Conservation (phyloP, 1,140 invertebrate species). For the Episyrphus balteatus region DNA sequence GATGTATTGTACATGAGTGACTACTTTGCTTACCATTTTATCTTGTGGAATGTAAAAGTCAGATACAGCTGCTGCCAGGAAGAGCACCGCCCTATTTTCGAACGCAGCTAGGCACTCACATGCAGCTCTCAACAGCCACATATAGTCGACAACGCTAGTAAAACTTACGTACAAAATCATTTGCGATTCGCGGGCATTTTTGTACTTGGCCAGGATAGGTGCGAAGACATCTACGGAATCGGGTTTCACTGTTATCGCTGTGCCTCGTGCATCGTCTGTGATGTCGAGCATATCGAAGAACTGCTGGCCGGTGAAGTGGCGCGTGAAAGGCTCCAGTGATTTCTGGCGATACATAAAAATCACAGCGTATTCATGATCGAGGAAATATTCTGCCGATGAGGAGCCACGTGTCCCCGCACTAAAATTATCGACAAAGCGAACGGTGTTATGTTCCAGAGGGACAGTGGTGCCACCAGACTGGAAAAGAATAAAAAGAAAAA, state of each 20-base stretch:
- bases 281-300: constrained; percentile 72
- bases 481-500: constrained; percentile 16
- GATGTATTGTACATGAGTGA: constrained; percentile 1
- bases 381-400: constrained; percentile 90
- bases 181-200: constrained; percentile 49
- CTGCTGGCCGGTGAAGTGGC: constrained; percentile 69
- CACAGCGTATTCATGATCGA: constrained; percentile 66
- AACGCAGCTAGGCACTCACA: constrained; percentile 61
- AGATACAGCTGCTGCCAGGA: constrained; percentile 94
- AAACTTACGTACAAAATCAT: constrained; percentile 66
- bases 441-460: constrained; percentile 92
- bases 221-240: constrained; percentile 57
- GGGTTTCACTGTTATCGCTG: constrained; percentile 54
- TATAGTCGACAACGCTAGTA: constrained; percentile 83
- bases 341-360: constrained; percentile 71
- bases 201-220: constrained; percentile 59
- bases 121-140: constrained; percentile 75
- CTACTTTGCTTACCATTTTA: constrained; percentile 61
- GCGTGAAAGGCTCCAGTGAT: constrained; percentile 79
- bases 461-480: constrained; percentile 94
- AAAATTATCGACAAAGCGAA: constrained; percentile 97
- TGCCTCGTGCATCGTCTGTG: constrained; percentile 44
- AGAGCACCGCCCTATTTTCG: constrained; percentile 64
- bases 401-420: constrained; percentile 91
- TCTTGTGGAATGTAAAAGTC: constrained; percentile 95